Percentiles rank a stretch among this genome's conserved stretches.
phyloP scores from a whole-genome alignment of 2,797 vertebrate species.

The Labeo calbasu region DNA sequence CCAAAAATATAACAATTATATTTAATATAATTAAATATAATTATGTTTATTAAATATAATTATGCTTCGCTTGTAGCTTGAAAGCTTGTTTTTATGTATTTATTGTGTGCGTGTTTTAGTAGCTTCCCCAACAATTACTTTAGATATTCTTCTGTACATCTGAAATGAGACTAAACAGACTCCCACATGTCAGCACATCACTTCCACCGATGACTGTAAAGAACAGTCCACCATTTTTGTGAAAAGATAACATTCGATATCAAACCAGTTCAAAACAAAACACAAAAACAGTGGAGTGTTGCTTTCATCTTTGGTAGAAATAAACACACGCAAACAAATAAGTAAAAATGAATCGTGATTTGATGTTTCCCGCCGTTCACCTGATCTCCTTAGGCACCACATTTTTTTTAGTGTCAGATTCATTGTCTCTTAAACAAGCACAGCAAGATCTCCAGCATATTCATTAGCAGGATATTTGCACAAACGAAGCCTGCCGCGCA shows the following conservation, averaged over 20 bases:
- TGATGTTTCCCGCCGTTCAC: slow-evolving; percentile 9
- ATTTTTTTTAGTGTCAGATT: not conserved
- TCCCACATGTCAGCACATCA: slow-evolving; percentile 38
- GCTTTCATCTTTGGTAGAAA: slow-evolving; percentile 29
- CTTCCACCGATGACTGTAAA: slow-evolving; percentile 38
- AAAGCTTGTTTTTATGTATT: not conserved
- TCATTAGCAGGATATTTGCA: slow-evolving; percentile 48
- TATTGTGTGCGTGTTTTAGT: not conserved
- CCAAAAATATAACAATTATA: not conserved
- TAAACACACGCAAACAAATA: slow-evolving; percentile 10
- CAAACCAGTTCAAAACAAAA: slow-evolving; percentile 3
- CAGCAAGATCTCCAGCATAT: slow-evolving; percentile 17
- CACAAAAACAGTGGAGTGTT: slow-evolving; percentile 36
- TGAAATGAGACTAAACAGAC: not conserved
- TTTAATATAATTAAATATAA: not conserved
- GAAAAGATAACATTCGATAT: slow-evolving; percentile 11
- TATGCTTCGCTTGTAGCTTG: not conserved
- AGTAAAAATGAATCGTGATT: slow-evolving; percentile 14
- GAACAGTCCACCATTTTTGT: slow-evolving; percentile 38
- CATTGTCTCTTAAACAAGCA: slow-evolving; percentile 13
- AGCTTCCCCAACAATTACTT: not conserved
- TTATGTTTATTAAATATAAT: too few relatives aligned
- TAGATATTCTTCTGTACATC: not conserved
- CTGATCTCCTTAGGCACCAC: not conserved
- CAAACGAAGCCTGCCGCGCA: slow-evolving; percentile 59